Percentiles rank a stretch among this genome's conserved stretches.
phyloP scores from a whole-genome alignment of 2,797 vertebrate species.

The Mormyrops attenuatus region DNA sequence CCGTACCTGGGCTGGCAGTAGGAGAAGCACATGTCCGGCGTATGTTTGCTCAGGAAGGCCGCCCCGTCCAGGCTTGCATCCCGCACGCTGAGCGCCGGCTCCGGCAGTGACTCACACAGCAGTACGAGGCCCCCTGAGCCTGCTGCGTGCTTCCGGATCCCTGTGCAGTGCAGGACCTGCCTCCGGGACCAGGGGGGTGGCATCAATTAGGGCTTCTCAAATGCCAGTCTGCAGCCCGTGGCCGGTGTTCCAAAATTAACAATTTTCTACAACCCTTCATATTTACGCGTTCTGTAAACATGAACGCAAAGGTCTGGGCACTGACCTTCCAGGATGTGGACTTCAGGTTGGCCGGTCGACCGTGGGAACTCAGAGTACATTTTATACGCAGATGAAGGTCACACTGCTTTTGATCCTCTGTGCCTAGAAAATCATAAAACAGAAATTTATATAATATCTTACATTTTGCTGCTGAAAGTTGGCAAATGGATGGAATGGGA shows the following conservation, averaged over 20 bases:
- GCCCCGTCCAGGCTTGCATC: slow-evolving; percentile 27
- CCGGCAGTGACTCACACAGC: slow-evolving; percentile 40
- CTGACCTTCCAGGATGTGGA: slow-evolving; percentile 43
- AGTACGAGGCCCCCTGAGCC: slow-evolving; percentile 37
- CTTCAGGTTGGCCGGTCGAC: slow-evolving; percentile 30
- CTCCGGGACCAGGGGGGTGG: background rate
- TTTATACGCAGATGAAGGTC: slow-evolving; percentile 43
- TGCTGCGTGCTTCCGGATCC: slow-evolving; percentile 25
- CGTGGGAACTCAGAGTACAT: slow-evolving; percentile 21
- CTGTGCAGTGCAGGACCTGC: slow-evolving; percentile 44
- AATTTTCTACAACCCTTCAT: background rate
- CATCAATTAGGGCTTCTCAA: background rate
- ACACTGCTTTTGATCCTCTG: slow-evolving; percentile 29
- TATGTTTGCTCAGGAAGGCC: slow-evolving; percentile 41
- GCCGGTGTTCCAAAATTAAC: background rate
- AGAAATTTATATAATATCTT: background rate
- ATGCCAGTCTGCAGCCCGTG: background rate
- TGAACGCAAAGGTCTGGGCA: background rate
- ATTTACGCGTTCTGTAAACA: background rate
- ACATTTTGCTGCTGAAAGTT: background rate
- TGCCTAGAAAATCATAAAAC: slow-evolving; percentile 21
- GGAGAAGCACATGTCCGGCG: slow-evolving; percentile 45
- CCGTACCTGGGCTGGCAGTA: slow-evolving; percentile 44
- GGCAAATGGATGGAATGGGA: background rate
- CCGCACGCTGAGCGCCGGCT: slow-evolving; percentile 20